Evolutionary conservation across 1,140 invertebrate genomes (phyloP).

Genomic region (Penaeus vannamei): DNA sequence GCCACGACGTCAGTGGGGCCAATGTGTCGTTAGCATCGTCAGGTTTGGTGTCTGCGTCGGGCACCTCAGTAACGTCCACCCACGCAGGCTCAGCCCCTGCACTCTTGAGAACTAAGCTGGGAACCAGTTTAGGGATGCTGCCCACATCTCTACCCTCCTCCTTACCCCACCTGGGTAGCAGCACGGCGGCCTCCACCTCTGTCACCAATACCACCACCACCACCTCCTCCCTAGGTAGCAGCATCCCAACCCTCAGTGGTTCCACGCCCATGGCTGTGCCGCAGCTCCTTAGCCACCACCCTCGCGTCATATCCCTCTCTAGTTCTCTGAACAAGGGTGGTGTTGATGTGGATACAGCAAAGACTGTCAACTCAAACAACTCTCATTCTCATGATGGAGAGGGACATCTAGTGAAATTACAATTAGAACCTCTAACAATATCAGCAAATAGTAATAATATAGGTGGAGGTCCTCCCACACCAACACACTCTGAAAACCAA

Average conservation of each 20-base stretch:
- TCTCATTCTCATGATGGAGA: conserved; percentile 59
- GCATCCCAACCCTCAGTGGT: conserved; percentile 46
- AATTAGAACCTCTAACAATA: conserved; percentile 66
- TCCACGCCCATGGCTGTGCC: conserved; percentile 55
- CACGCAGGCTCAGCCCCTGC: conserved; percentile 43
- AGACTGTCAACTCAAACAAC: conserved; percentile 58
- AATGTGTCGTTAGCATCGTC: conserved; percentile 68
- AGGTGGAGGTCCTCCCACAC: conserved; percentile 79
- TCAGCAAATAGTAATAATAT: conserved; percentile 68
- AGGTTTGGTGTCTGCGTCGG: conserved; percentile 70
- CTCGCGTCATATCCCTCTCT: conserved; percentile 55
- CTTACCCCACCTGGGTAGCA: conserved; percentile 77
- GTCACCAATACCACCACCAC: conserved; percentile 59
- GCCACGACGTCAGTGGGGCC: conserved; percentile 72
- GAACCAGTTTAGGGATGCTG: conserved; percentile 37
- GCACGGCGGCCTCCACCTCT: conserved; percentile 76
- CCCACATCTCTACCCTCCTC: conserved; percentile 67
- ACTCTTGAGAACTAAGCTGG: conserved; percentile 50
- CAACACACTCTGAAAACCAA: conserved; percentile 80
- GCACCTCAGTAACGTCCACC: conserved; percentile 58
- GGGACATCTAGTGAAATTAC: conserved; percentile 59
- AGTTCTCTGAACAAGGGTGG: conserved; percentile 68
- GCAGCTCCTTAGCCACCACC: conserved; percentile 57
- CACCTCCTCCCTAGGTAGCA: conserved; percentile 61
- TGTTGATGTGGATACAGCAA: conserved; percentile 70